Percentiles rank a stretch among this genome's conserved stretches.
Evolutionary conservation across 2,113 vertebrate species (phyloP).

Genomic region (Telmatochromis sp.): DNA sequence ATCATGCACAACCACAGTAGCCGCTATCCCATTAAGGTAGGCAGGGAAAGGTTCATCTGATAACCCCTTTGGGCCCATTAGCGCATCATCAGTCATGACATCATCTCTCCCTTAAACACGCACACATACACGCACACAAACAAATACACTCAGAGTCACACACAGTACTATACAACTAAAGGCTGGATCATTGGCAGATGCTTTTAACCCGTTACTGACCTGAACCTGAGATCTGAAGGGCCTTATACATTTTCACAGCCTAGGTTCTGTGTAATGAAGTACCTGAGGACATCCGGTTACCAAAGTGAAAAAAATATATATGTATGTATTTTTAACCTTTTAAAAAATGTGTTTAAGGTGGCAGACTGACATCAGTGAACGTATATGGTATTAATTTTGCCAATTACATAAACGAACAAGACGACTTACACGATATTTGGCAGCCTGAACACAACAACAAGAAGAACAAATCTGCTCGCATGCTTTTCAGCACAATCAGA

Average conservation of each 20-base stretch:
- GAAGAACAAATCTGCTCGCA: not conserved
- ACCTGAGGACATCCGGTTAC: not conserved
- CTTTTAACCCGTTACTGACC: not conserved
- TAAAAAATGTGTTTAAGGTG: not conserved
- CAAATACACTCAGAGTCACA: not conserved
- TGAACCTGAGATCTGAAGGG: not conserved
- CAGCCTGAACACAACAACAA: not conserved
- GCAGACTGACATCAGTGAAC: not conserved
- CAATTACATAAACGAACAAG: not conserved
- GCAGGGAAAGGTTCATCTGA: constrained; percentile 14
- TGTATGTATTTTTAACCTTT: not conserved
- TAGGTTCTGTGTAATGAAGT: not conserved
- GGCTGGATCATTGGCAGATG: not conserved
- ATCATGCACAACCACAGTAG: not conserved
- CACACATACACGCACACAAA: not conserved
- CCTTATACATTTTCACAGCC: not conserved
- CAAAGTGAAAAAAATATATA: not conserved
- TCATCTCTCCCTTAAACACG: constrained; percentile 25
- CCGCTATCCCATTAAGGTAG: constrained; percentile 38
- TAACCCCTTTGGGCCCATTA: constrained; percentile 52
- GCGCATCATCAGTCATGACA: constrained; percentile 42
- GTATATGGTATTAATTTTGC: not conserved
- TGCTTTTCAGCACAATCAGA: constrained; percentile 3
- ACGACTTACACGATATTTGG: not conserved
- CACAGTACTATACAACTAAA: not conserved